Base-by-base conservation (phyloP, 2,113 vertebrate genomes). In the Procapra przewalskii region DNA sequence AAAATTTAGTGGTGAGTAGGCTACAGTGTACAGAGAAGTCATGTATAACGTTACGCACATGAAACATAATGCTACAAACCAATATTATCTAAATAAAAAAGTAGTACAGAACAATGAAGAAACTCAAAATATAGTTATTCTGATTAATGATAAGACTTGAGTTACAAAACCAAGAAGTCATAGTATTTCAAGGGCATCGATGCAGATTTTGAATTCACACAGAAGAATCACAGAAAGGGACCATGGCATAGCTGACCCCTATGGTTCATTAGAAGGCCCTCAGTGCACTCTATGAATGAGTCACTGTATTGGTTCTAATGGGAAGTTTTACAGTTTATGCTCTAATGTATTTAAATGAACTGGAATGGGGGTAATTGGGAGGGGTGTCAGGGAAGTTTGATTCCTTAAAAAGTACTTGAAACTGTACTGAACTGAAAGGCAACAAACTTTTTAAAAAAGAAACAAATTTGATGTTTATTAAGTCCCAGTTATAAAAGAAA, bases 211-310 rank as follows among this genome's bases (percentile, higher is more conserved):
- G 85, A 95, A 97, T 82, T 94, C 85, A 95, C 33, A 97, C 93
- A 95, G n/a, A 92, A 97, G 91, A 94, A 97, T 97, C 91, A 94
- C 85, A 98, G 88, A 97, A 67, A 75, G 64, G 23, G 31, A 88
- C 64, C 23, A 45, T 93, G 97, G 94, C 94, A 95, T 81, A 84
- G 81, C 52, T 95, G 90, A 59, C 94, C 94, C 57, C 48, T 60
- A 67, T 71, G 84, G 82, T 83, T 95, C 94, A 95, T 94, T 71
- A 85, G 93, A 95, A 62, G 31, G 90, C 21, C 48, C 62, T 50
- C 88, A 97, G 23, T 48, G 36, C 14, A 94, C 5, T 94, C 48
- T 90, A 88, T 95, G 94, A 98, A 98, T 97, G 84, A 95, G 93
- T 88, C 59, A 86, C 91, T 97, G 80, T 97, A 92, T 75, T 87